These are phyloP conservation scores for Bombyx mandarina DNA, from an alignment of 1,140 invertebrate species.

Conservation along the genomic window DNA sequence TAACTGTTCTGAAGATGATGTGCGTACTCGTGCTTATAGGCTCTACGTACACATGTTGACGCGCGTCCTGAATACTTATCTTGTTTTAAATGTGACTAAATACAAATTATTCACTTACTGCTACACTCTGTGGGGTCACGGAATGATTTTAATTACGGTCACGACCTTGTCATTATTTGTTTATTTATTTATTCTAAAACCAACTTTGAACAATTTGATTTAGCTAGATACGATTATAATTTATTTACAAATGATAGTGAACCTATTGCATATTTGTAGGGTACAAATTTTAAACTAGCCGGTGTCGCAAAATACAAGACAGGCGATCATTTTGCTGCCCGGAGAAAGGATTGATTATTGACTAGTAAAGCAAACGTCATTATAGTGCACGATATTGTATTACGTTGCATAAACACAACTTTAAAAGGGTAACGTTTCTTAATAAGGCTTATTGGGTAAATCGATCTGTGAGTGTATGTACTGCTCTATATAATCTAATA, in stretches of 20 bases:
- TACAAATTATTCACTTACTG: slow-evolving; percentile 6
- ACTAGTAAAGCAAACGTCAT: slow-evolving; percentile 11
- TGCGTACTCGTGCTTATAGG: background rate
- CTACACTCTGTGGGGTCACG: background rate
- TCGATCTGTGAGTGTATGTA: background rate
- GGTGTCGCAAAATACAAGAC: background rate
- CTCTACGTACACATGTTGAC: too few species aligned
- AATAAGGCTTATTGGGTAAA: slow-evolving; percentile 12
- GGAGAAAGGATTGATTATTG: slow-evolving; percentile 18
- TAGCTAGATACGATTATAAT: too few species aligned
- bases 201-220: too few species aligned
- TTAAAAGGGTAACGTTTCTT: slow-evolving; percentile 14
- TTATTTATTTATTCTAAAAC: too few species aligned
- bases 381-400: slow-evolving; percentile 24
- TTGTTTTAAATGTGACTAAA: slow-evolving; percentile 9
- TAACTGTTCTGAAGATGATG: slow-evolving; percentile 1
- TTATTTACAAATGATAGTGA: too few species aligned
- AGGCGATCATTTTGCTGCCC: slow-evolving; percentile 19
- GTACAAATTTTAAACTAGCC: too few species aligned
- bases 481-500: background rate
- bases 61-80: slow-evolving; percentile 39
- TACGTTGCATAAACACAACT: slow-evolving; percentile 20
- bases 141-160: too few species aligned
- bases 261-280: too few species aligned
- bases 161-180: too few species aligned